phyloP scores from a whole-genome alignment of 2,113 vertebrate genomes.

The Clarias batrachus region DNA sequence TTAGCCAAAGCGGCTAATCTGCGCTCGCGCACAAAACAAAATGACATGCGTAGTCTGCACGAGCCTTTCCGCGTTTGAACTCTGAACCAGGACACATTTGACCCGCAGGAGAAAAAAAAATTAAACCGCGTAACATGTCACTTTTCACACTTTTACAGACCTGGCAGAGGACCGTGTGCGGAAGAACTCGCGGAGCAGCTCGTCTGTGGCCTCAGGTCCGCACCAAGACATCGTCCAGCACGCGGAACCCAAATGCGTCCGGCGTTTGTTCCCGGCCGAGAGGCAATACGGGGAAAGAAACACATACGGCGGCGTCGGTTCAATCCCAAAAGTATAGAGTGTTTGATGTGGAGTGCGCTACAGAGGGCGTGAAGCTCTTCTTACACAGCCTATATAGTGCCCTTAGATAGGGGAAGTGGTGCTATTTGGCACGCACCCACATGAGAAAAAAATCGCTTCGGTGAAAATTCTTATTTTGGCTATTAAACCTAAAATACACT shows the following conservation, averaged over 20 bases:
- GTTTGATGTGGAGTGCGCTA: not conserved
- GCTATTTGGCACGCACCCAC: not conserved
- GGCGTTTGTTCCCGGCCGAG: conserved; percentile 41
- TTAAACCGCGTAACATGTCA: not conserved
- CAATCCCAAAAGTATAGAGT: not conserved
- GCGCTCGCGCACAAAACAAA: not conserved
- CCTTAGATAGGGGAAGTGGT: not conserved
- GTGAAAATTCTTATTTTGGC: no score
- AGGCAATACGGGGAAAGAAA: no score
- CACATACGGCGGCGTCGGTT: not conserved
- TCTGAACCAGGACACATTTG: not conserved
- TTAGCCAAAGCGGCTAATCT: conserved; percentile 1
- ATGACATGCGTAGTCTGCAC: not conserved
- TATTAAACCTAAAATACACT: no score
- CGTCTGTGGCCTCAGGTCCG: conserved; percentile 69
- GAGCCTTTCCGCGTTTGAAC: not conserved
- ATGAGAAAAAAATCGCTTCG: no score
- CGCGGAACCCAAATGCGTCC: conserved; percentile 58
- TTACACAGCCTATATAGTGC: not conserved
- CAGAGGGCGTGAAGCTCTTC: not conserved
- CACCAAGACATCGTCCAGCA: conserved; percentile 68
- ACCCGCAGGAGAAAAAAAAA: not conserved
- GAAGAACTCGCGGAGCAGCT: conserved; percentile 76
- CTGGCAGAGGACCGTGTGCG: conserved; percentile 73
- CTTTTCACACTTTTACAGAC: conserved; percentile 62